phyloP scores from a whole-genome alignment of 2,888 invertebrate species.

The Ectemnius cavifrons region DNA sequence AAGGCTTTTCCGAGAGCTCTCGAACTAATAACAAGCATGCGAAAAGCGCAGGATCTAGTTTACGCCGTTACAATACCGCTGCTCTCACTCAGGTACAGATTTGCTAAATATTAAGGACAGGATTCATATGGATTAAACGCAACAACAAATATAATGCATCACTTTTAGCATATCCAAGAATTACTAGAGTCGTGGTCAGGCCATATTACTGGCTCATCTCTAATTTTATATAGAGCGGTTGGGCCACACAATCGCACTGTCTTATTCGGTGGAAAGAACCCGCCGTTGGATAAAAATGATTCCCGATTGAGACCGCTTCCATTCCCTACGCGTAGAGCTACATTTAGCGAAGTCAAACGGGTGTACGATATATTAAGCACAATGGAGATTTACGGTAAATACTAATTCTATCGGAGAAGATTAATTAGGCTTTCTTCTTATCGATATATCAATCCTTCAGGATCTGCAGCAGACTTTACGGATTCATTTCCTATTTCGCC shows the following conservation, averaged over 20 bases:
- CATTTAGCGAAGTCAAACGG: conserved; percentile 88
- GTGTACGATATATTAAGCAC: conserved; percentile 85
- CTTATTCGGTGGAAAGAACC: conserved; percentile 86
- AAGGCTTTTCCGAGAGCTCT: conserved; percentile 87
- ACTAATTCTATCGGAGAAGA: neutral
- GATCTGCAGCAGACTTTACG: conserved; percentile 68
- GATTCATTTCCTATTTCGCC: conserved; percentile 73
- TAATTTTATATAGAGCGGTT: conserved; percentile 88
- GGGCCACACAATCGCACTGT: conserved; percentile 85
- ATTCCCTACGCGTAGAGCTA: conserved; percentile 90
- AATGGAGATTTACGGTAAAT: conserved; percentile 84
- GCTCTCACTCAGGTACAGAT: conserved; percentile 84
- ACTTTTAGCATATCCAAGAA: conserved; percentile 86
- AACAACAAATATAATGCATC: neutral
- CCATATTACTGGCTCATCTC: conserved; percentile 83
- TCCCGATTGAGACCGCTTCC: conserved; percentile 85
- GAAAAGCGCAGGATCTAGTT: conserved; percentile 89
- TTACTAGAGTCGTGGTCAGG: conserved; percentile 84
- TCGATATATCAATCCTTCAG: conserved; percentile 41
- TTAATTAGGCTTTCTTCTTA: conserved; percentile 6
- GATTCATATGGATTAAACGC: neutral
- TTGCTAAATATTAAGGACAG: neutral
- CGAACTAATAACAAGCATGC: conserved; percentile 82
- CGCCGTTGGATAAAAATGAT: conserved; percentile 84
- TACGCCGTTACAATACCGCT: conserved; percentile 89